Evolutionary conservation across 2,113 vertebrate species (phyloP).

Genomic region (Ptyas mucosa): DNA sequence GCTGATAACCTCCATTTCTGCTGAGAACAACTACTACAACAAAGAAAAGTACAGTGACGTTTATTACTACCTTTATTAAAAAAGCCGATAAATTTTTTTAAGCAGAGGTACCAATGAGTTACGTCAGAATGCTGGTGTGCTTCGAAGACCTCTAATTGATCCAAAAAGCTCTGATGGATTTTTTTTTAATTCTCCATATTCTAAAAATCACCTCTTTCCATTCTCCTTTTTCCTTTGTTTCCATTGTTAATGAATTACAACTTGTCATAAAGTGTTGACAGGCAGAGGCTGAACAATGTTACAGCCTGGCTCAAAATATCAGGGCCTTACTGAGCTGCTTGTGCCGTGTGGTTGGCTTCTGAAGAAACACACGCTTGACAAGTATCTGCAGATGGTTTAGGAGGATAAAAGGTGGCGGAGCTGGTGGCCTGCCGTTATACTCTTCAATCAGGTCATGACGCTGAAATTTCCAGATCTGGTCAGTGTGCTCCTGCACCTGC

Average conservation of each 20-base stretch:
- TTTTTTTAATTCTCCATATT: not conserved
- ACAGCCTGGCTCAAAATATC: not conserved
- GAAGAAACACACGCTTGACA: constrained; percentile 64
- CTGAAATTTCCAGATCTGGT: constrained; percentile 98
- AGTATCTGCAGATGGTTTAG: constrained; percentile 86
- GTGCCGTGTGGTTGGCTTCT: constrained; percentile 35
- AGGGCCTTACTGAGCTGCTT: constrained; percentile 80
- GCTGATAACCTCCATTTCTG: not conserved
- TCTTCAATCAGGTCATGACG: constrained; percentile 89
- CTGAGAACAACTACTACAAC: not conserved
- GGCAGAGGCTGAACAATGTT: not conserved
- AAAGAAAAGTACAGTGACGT: not conserved
- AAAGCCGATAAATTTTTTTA: not conserved
- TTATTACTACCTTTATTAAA: no score
- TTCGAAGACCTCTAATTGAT: not conserved
- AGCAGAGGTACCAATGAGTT: not conserved
- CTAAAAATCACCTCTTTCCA: not conserved
- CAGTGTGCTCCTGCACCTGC: constrained; percentile 91
- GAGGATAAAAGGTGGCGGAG: constrained; percentile 89
- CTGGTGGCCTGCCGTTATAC: constrained; percentile 83
- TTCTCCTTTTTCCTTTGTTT: not conserved
- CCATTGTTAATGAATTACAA: not conserved
- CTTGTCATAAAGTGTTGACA: not conserved
- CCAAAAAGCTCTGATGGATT: not conserved
- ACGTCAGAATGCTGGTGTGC: not conserved